phyloP scores from a whole-genome alignment of 2,888 invertebrate genomes.

The Mythimna lalbum region DNA sequence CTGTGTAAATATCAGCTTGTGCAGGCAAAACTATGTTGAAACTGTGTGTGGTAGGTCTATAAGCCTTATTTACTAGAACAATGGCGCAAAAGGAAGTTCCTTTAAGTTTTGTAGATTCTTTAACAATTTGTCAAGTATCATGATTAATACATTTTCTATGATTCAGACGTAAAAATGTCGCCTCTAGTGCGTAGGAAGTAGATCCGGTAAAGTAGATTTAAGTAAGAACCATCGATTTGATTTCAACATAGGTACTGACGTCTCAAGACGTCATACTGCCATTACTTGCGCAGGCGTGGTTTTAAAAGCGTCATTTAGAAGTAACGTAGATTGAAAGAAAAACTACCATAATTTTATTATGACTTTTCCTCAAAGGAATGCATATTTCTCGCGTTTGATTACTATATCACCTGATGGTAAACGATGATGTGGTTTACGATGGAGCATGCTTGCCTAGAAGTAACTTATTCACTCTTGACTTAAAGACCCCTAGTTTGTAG shows the following conservation, averaged over 20 bases:
- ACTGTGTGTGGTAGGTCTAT: too few relatives aligned
- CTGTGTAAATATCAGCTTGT: too few relatives aligned
- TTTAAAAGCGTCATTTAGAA: not conserved
- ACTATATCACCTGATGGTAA: too few relatives aligned
- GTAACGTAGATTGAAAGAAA: not conserved
- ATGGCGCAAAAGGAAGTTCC: not conserved
- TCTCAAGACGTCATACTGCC: not conserved
- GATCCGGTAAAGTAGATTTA: not conserved
- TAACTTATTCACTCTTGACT: too few relatives aligned
- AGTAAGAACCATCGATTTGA: not conserved
- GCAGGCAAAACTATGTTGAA: too few relatives aligned
- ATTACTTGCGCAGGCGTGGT: not conserved
- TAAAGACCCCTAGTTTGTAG: too few relatives aligned
- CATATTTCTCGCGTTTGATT: too few relatives aligned
- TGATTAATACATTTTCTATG: not conserved
- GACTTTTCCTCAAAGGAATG: not conserved
- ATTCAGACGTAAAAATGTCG: constrained; percentile 18
- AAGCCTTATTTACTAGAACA: not conserved
- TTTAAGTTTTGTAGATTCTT: not conserved
- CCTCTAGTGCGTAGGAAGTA: not conserved
- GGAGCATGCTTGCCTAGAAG: too few relatives aligned
- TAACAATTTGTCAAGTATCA: not conserved
- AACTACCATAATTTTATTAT: not conserved
- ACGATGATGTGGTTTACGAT: too few relatives aligned
- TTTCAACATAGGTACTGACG: not conserved